Percentiles rank a stretch among this genome's conserved stretches.
phyloP scores from a whole-genome alignment of 2,888 invertebrate genomes.

The Amblyjoppa proteus region DNA sequence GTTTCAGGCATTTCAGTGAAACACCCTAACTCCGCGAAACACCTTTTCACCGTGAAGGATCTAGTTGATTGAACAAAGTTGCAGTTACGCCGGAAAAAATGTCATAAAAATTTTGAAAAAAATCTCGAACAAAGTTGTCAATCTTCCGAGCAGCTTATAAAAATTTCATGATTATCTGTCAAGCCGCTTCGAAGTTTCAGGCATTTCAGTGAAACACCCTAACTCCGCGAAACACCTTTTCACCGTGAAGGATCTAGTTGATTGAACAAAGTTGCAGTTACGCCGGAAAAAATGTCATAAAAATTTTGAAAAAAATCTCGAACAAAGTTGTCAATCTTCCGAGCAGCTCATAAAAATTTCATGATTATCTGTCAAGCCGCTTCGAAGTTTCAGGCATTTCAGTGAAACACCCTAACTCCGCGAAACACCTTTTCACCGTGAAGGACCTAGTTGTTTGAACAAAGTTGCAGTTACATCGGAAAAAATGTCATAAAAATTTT shows the following conservation, averaged over 20 bases:
- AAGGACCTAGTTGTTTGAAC: no score
- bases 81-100: background rate
- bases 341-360: background rate
- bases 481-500: background rate
- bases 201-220: no score
- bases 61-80: no score
- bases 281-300: no score
- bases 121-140: background rate
- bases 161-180: background rate
- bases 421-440: background rate
- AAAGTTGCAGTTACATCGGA: background rate
- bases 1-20: no score
- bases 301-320: background rate
- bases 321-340: background rate
- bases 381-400: background rate
- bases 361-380: background rate
- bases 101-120: background rate
- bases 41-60: no score
- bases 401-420: no score
- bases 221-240: no score
- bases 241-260: no score
- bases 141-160: background rate
- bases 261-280: no score
- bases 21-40: no score
- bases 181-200: no score